Conservation (phyloP, 2,888 invertebrate genomes). For the Cactoblastis cactorum region DNA sequence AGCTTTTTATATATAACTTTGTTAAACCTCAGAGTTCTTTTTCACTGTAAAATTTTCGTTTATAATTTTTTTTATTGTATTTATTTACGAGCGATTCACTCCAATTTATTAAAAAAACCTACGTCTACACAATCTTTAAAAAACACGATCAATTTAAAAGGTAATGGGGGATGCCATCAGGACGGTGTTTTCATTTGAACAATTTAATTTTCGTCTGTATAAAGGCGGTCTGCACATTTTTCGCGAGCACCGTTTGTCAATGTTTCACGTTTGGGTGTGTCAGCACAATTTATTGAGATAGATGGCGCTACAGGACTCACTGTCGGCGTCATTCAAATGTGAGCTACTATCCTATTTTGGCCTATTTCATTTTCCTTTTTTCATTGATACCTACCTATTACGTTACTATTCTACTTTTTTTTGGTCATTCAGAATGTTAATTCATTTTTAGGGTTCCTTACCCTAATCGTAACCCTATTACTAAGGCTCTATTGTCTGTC, state of each 20-base stretch:
- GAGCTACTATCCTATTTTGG: background rate
- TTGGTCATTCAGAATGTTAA: background rate
- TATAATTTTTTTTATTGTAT: too few relatives aligned
- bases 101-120: too few relatives aligned
- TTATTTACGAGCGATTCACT: too few relatives aligned
- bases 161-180: background rate
- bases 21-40: too few relatives aligned
- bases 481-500: too few relatives aligned
- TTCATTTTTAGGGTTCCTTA: too few relatives aligned
- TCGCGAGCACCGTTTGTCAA: conserved; percentile 36
- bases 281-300: conserved; percentile 57
- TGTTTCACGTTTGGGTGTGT: conserved; percentile 36
- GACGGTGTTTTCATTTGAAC: background rate
- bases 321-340: background rate
- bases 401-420: background rate
- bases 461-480: too few relatives aligned
- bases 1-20: too few relatives aligned
- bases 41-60: too few relatives aligned
- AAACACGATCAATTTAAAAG: too few relatives aligned
- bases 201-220: conserved; percentile 18
- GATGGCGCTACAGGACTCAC: conserved; percentile 28
- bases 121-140: too few relatives aligned
- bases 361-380: background rate
- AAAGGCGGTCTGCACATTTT: conserved; percentile 27
- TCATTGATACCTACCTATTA: background rate